Percentiles rank a stretch among this genome's conserved stretches.
phyloP scores from a whole-genome alignment of 2,797 vertebrate species.

The Peromyscus melanophrys region DNA sequence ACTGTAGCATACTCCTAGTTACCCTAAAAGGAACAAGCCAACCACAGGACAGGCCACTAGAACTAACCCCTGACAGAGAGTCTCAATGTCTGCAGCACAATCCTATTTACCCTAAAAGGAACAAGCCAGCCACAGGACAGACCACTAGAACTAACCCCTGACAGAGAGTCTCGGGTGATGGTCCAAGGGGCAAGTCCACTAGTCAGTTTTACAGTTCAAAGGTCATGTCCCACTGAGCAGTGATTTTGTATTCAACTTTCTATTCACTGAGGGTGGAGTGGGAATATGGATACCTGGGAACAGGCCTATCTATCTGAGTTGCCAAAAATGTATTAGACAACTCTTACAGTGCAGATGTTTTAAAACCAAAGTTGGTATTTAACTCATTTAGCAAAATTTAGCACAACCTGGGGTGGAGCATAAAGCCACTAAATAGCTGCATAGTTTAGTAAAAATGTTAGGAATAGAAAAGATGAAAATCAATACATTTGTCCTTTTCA shows the following conservation, averaged over 20 bases:
- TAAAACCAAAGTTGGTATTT: not conserved
- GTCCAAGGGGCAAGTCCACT: too few species aligned
- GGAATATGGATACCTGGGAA: not conserved
- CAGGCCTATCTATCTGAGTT: not conserved
- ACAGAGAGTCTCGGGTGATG: not conserved
- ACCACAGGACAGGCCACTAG: not conserved
- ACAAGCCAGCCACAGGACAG: not conserved
- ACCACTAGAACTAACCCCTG: accelerated
- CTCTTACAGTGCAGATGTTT: not conserved
- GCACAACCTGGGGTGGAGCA: not conserved
- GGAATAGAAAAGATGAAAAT: not conserved
- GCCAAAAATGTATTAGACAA: not conserved
- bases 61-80: not conserved
- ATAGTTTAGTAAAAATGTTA: not conserved
- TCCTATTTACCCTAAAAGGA: not conserved
- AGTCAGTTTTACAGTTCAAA: too few species aligned
- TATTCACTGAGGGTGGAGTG: too few species aligned
- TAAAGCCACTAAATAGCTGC: not conserved
- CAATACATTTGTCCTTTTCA: not conserved
- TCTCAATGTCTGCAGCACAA: accelerated
- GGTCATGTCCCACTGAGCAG: accelerated
- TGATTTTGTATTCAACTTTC: not conserved
- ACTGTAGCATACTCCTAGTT: not conserved
- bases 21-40: not conserved
- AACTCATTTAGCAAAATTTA: not conserved